Percentiles rank a stretch among this genome's conserved stretches.
Conservation (phyloP, 2,888 invertebrate species). For the Idaea biselata region DNA sequence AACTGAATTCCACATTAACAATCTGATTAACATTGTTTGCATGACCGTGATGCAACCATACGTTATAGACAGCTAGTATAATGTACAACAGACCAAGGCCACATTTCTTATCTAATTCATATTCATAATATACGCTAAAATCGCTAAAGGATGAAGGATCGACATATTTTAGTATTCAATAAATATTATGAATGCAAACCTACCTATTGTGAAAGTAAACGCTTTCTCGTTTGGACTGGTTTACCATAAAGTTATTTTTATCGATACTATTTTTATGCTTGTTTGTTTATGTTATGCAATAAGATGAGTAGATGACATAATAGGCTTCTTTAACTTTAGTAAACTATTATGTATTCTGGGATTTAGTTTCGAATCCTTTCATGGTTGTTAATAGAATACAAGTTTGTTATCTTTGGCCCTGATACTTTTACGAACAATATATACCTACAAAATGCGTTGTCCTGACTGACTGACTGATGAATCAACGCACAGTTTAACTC, state of each 20-base stretch:
- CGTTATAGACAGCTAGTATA: constrained; percentile 39
- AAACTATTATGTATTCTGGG: no score
- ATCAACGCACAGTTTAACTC: no score
- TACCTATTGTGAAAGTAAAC: neutral
- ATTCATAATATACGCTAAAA: constrained; percentile 9
- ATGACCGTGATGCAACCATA: constrained; percentile 43
- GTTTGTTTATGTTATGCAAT: neutral
- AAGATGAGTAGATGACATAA: neutral
- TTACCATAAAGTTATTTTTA: neutral
- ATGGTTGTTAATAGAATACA: no score
- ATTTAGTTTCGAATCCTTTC: no score
- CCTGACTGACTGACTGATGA: no score
- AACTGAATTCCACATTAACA: constrained; percentile 52
- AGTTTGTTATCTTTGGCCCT: no score
- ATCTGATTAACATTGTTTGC: constrained; percentile 61
- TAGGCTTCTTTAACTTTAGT: neutral
- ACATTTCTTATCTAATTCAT: constrained; percentile 23
- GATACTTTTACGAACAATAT: no score
- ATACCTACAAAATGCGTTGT: no score
- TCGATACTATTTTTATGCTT: neutral
- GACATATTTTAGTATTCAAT: neutral
- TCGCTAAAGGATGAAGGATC: neutral
- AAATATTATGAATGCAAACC: neutral
- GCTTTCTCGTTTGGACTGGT: neutral
- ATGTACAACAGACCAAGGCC: constrained; percentile 48